These are phyloP conservation scores for Aplocera efformata DNA, from an alignment of 2,888 invertebrate species.

Conservation along the genomic window DNA sequence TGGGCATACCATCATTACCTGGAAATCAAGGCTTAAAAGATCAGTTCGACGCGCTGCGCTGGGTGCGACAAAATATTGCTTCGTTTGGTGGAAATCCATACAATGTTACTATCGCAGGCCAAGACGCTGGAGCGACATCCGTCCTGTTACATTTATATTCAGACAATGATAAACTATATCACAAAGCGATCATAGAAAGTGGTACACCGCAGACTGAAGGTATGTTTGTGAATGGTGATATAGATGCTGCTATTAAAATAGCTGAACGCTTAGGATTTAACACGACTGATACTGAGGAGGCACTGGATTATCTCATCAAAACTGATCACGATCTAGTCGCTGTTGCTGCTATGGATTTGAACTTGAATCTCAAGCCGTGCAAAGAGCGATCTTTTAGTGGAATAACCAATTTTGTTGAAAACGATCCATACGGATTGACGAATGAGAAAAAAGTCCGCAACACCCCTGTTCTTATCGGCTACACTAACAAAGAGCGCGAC, in stretches of 20 bases:
- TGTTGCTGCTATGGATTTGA: slow-evolving; percentile 49
- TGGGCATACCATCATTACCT: slow-evolving; percentile 55
- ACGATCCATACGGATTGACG: slow-evolving; percentile 54
- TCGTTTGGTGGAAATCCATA: slow-evolving; percentile 70
- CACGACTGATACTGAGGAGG: slow-evolving; percentile 51
- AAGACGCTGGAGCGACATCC: slow-evolving; percentile 64
- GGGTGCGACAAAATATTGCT: slow-evolving; percentile 62
- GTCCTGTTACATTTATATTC: slow-evolving; percentile 62
- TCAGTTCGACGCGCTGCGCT: slow-evolving; percentile 58
- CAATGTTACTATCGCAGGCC: slow-evolving; percentile 64
- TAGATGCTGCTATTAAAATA: slow-evolving; percentile 53
- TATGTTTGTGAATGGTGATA: slow-evolving; percentile 57
- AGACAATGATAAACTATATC: slow-evolving; percentile 57
- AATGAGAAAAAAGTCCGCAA: slow-evolving; percentile 56
- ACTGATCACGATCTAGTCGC: slow-evolving; percentile 53
- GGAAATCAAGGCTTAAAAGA: slow-evolving; percentile 73
- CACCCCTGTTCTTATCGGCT: slow-evolving; percentile 63
- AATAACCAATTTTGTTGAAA: slow-evolving; percentile 58
- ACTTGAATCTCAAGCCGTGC: slow-evolving; percentile 56
- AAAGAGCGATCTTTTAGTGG: slow-evolving; percentile 65
- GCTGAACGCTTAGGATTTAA: slow-evolving; percentile 57
- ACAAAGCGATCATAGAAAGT: slow-evolving; percentile 64
- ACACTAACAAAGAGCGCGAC: slow-evolving; percentile 51
- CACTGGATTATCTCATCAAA: slow-evolving; percentile 49
- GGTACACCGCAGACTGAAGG: slow-evolving; percentile 62